phyloP scores from a whole-genome alignment of 2,113 vertebrate genomes.

The Pangasianodon gigas region DNA sequence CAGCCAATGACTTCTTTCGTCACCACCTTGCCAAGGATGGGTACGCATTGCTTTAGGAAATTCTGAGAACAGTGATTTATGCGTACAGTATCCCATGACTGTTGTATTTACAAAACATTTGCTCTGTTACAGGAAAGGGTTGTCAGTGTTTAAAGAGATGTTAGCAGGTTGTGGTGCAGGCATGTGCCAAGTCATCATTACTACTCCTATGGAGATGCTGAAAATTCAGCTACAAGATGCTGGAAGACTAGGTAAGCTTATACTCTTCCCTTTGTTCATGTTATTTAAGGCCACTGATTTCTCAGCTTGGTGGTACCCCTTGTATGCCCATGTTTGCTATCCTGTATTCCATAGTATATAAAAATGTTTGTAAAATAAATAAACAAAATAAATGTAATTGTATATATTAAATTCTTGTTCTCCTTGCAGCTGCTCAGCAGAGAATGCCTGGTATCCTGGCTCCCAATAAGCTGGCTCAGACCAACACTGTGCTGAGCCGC shows the following conservation, averaged over 20 bases:
- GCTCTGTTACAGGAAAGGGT: constrained; percentile 69
- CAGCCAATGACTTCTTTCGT: constrained; percentile 80
- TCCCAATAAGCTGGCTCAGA: constrained; percentile 66
- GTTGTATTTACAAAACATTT: neutral
- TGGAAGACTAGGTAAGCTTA: constrained; percentile 72
- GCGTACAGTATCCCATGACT: neutral
- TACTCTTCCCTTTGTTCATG: neutral
- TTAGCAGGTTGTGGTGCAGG: constrained; percentile 81
- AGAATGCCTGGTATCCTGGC: constrained; percentile 67
- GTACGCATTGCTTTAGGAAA: constrained; percentile 56
- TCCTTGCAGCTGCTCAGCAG: constrained; percentile 70
- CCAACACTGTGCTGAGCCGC: constrained; percentile 70
- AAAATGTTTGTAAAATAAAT: neutral
- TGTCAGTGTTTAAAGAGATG: constrained; percentile 79
- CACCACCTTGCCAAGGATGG: constrained; percentile 74
- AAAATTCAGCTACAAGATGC: constrained; percentile 84
- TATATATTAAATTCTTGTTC: neutral
- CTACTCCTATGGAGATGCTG: constrained; percentile 85
- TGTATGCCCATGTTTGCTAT: neutral
- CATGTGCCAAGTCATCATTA: constrained; percentile 79
- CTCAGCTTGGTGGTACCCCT: neutral
- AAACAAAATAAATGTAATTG: neutral
- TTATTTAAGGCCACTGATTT: neutral
- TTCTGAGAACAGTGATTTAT: neutral
- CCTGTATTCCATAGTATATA: neutral